A percentile compares a stretch with the other conserved stretches of the same genome.
phyloP scores from a whole-genome alignment of 2,888 invertebrate genomes.

The Euproctis similis region DNA sequence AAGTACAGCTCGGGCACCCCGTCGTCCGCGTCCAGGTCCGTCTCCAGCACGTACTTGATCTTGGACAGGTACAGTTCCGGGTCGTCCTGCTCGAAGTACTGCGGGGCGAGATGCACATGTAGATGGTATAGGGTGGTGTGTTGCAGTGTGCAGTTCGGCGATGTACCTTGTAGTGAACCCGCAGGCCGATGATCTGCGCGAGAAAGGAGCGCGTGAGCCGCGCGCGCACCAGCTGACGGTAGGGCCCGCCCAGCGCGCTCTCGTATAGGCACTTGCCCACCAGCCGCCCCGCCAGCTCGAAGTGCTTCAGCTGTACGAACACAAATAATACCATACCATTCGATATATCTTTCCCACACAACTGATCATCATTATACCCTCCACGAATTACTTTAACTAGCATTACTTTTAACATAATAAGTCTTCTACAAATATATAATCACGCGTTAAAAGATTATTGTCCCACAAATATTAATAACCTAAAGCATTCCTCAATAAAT shows the following conservation, averaged over 20 bases:
- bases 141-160: too few relatives aligned
- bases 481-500: too few relatives aligned
- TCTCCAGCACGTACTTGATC: constrained; percentile 93
- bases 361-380: too few relatives aligned
- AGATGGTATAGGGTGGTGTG: too few relatives aligned
- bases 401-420: too few relatives aligned
- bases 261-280: constrained; percentile 97
- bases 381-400: too few relatives aligned
- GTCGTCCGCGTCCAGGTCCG: constrained; percentile 86
- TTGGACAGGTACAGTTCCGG: constrained; percentile 95
- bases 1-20: constrained; percentile 87
- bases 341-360: too few relatives aligned
- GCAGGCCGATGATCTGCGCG: constrained; percentile 93
- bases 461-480: too few relatives aligned
- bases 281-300: constrained; percentile 94
- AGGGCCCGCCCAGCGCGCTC: constrained; percentile 91
- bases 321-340: too few relatives aligned
- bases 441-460: too few relatives aligned
- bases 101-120: too few relatives aligned
- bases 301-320: constrained; percentile 85
- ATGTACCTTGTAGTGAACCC: constrained; percentile 96
- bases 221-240: constrained; percentile 92
- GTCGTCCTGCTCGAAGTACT: constrained; percentile 97
- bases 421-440: too few relatives aligned
- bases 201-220: constrained; percentile 93